A percentile compares a stretch with the other conserved stretches of the same genome.
Evolutionary conservation across 2,888 invertebrate genomes (phyloP).

Genomic region (Hydrotaea diabolus): DNA sequence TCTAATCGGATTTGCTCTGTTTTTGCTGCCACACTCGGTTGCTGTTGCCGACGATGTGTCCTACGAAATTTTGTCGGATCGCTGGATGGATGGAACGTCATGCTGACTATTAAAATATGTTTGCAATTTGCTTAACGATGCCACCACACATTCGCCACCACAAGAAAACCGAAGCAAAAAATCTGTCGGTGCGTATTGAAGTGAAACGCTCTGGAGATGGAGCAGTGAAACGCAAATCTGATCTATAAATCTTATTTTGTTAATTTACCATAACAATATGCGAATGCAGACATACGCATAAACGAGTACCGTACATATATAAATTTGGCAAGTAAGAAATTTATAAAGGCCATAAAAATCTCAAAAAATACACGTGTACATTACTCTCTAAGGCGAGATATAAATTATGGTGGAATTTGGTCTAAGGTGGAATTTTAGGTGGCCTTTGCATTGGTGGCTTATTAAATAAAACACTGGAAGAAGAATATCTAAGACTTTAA

Average conservation of each 20-base stretch:
- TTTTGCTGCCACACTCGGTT: not conserved
- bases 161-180: not conserved
- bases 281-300: too few relatives aligned
- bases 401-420: too few relatives aligned
- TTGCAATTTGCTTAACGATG: slow-evolving; percentile 15
- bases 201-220: not conserved
- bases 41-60: not conserved
- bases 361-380: not conserved
- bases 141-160: not conserved
- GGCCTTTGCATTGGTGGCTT: too few relatives aligned
- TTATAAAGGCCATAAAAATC: not conserved
- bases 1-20: not conserved
- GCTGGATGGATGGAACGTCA: not conserved
- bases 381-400: too few relatives aligned
- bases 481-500: too few relatives aligned
- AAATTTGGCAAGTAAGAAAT: not conserved
- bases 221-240: not conserved
- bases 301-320: too few relatives aligned
- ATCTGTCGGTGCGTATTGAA: not conserved
- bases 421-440: too few relatives aligned
- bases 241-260: slow-evolving; percentile 25
- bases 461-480: too few relatives aligned
- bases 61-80: not conserved
- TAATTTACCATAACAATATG: slow-evolving; percentile 11
- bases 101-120: slow-evolving; percentile 25